Percentiles rank a stretch among this genome's conserved stretches.
These are phyloP conservation scores for Drosophila emarginata DNA, from an alignment of 2,888 invertebrate species.

Conservation along the genomic window DNA sequence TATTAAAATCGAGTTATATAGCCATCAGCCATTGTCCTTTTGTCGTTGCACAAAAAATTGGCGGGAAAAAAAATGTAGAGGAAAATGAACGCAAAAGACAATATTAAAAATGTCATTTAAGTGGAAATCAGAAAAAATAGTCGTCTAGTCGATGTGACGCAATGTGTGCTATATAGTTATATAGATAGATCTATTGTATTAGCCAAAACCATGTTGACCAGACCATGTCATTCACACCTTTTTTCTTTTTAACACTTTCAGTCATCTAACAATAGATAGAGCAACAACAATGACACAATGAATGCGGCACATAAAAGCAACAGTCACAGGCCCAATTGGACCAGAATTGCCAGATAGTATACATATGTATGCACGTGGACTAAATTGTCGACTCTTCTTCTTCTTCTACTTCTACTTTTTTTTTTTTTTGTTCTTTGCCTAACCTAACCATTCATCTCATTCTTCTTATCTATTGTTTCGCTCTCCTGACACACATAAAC, in stretches of 20 bases:
- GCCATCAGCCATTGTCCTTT: constrained; percentile 23
- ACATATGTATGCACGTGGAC: constrained; percentile 19
- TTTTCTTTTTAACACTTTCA: constrained; percentile 13
- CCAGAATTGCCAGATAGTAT: constrained; percentile 28
- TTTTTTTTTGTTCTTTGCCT: no score
- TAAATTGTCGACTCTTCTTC: constrained; percentile 15
- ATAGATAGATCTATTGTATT: neutral
- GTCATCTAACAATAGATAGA: constrained; percentile 33
- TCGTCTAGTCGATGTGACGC: neutral
- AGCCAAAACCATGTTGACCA: neutral
- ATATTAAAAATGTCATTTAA: constrained; percentile 33
- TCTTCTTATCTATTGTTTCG: constrained; percentile 52
- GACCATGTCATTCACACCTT: constrained; percentile 31
- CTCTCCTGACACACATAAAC: constrained; percentile 47
- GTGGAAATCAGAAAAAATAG: constrained; percentile 12
- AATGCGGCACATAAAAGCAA: constrained; percentile 33
- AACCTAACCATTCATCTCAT: constrained; percentile 1
- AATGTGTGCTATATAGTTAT: no score
- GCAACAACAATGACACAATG: constrained; percentile 48
- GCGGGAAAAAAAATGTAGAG: constrained; percentile 6
- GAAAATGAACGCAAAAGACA: constrained; percentile 23
- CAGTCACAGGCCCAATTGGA: constrained; percentile 52
- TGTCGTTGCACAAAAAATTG: constrained; percentile 7
- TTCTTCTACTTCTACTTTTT: neutral
- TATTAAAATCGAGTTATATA: constrained; percentile 11